phyloP scores from a whole-genome alignment of 2,797 vertebrate species.

The Octomys mimax region DNA sequence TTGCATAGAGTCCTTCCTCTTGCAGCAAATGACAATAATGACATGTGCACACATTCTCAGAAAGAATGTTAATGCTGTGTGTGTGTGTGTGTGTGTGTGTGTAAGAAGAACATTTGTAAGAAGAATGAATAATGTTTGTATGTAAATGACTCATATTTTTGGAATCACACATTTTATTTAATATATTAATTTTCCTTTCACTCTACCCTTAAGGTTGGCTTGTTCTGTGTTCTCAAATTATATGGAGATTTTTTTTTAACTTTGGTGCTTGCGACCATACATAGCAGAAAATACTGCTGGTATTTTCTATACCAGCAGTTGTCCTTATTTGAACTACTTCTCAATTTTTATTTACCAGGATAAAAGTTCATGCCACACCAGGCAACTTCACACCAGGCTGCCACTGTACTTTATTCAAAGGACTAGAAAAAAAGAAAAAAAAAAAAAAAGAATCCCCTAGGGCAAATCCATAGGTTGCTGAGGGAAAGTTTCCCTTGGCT shows the following conservation, averaged over 20 bases:
- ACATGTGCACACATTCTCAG: no score
- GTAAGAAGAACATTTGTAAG: accelerated
- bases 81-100: no score
- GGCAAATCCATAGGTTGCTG: background rate
- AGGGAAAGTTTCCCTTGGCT: background rate
- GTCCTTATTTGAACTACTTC: slow-evolving; percentile 59
- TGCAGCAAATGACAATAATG: background rate
- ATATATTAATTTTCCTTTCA: background rate
- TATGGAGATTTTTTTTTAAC: slow-evolving; percentile 15
- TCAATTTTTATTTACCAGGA: slow-evolving; percentile 53
- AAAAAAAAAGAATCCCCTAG: background rate
- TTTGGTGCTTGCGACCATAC: background rate
- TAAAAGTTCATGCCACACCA: slow-evolving; percentile 30
- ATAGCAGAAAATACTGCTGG: no score
- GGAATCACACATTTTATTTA: background rate
- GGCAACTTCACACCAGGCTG: background rate
- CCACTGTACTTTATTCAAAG: slow-evolving; percentile 21
- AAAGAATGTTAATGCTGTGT: no score
- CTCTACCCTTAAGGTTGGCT: background rate
- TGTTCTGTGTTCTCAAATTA: background rate
- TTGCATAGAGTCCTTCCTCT: background rate
- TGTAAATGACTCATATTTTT: background rate
- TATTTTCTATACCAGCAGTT: slow-evolving; percentile 26
- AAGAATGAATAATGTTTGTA: background rate
- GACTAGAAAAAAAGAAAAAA: background rate